phyloP scores from a whole-genome alignment of 2,888 invertebrate genomes.

The Rhagophthalmus giganteus region DNA sequence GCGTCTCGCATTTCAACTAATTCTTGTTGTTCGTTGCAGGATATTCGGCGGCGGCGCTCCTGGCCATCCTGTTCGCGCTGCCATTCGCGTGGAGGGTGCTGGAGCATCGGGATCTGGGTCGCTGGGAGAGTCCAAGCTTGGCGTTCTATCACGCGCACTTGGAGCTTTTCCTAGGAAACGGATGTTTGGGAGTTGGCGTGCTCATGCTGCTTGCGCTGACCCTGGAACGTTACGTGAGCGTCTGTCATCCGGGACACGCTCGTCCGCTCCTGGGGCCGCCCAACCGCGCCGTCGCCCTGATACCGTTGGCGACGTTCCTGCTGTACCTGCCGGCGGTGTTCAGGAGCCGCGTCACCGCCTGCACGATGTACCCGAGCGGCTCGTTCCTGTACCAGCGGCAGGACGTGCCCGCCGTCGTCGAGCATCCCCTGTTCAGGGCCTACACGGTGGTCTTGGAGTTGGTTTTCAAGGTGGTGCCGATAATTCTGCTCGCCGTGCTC shows the following conservation, averaged over 20 bases:
- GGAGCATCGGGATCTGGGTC: conserved; percentile 66
- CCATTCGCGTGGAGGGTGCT: conserved; percentile 69
- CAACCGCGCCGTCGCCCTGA: conserved; percentile 65
- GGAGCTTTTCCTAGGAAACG: conserved; percentile 73
- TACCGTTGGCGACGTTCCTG: conserved; percentile 66
- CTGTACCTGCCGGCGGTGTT: conserved; percentile 72
- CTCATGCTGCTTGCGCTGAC: conserved; percentile 76
- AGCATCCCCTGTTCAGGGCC: conserved; percentile 52
- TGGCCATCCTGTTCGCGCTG: conserved; percentile 71
- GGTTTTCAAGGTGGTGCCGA: conserved; percentile 70
- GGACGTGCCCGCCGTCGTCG: conserved; percentile 47
- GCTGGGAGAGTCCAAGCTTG: conserved; percentile 65
- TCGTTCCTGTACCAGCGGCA: conserved; percentile 60
- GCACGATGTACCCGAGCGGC: conserved; percentile 56
- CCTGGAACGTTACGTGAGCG: conserved; percentile 73
- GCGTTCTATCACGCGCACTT: conserved; percentile 72
- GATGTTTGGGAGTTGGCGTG: conserved; percentile 73
- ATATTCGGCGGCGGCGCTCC: conserved; percentile 75
- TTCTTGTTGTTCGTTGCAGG: conserved; percentile 56
- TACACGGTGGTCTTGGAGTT: conserved; percentile 68
- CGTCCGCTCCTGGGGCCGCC: conserved; percentile 68
- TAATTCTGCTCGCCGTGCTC: conserved; percentile 65
- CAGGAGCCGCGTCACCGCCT: conserved; percentile 63
- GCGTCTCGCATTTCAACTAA: conserved; percentile 1
- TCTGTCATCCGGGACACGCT: conserved; percentile 71